These are phyloP conservation scores for Ctenopoma kingsleyae DNA, from an alignment of 2,797 vertebrate genomes.

Conservation along the genomic window DNA sequence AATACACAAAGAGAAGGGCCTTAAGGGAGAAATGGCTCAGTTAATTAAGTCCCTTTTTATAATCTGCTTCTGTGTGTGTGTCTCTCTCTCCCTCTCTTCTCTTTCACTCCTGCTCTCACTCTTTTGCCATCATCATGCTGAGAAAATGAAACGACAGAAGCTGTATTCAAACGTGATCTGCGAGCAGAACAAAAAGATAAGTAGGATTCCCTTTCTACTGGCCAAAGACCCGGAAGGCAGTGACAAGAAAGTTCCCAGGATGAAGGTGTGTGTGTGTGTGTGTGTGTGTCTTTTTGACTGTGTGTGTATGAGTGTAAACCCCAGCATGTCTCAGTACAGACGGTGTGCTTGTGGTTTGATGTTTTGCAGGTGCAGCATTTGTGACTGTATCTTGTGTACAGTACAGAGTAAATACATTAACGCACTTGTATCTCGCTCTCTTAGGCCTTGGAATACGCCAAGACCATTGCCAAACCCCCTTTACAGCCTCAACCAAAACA, in stretches of 20 bases:
- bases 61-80: constrained; percentile 58
- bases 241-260: constrained; percentile 80
- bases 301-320: constrained; percentile 20
- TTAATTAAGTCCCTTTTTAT: constrained; percentile 84
- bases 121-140: constrained; percentile 82
- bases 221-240: constrained; percentile 71
- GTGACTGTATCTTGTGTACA: neutral
- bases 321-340: constrained; percentile 2
- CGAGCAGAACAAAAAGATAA: constrained; percentile 88
- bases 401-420: neutral
- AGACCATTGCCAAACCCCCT: constrained; percentile 88
- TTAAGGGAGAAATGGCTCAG: constrained; percentile 80
- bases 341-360: constrained; percentile 1
- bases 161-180: constrained; percentile 90
- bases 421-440: neutral
- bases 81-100: constrained; percentile 41
- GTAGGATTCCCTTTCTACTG: constrained; percentile 68
- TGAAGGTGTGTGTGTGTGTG: constrained; percentile 87
- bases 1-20: constrained; percentile 69
- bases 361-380: neutral
- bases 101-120: constrained; percentile 45
- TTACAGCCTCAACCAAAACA: constrained; percentile 34
- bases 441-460: constrained; percentile 94
- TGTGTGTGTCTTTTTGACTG: constrained; percentile 8
- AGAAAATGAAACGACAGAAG: constrained; percentile 90